Percentiles rank a stretch among this genome's conserved stretches.
These are phyloP conservation scores for Eilema caniola DNA, from an alignment of 2,888 invertebrate species.

Conservation along the genomic window DNA sequence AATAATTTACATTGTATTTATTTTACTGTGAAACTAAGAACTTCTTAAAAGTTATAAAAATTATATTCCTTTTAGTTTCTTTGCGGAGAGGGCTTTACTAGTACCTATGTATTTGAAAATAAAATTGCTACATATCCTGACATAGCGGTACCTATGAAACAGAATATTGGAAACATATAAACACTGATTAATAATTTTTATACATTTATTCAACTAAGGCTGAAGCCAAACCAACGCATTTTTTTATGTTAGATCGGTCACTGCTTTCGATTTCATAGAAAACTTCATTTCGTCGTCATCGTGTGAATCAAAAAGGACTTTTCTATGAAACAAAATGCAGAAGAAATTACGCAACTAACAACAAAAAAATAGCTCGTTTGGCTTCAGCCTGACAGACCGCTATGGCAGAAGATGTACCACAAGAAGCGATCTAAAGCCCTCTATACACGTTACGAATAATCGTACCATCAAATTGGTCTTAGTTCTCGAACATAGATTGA, in stretches of 20 bases:
- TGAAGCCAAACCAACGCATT: no score
- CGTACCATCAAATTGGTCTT: conserved; percentile 25
- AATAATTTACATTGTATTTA: conserved; percentile 83
- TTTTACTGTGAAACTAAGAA: conserved; percentile 83
- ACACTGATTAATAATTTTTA: not conserved
- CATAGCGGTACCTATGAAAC: conserved; percentile 4
- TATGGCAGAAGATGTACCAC: not conserved
- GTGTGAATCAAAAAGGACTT: no score
- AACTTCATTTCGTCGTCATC: no score
- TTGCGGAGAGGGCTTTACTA: conserved; percentile 71
- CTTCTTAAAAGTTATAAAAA: conserved; percentile 79
- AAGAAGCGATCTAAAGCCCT: conserved; percentile 30
- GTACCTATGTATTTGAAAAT: conserved; percentile 39
- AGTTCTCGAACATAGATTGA: conserved; percentile 37
- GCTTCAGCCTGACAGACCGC: not conserved
- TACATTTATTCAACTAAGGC: not conserved
- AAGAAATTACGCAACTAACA: no score
- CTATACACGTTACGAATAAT: conserved; percentile 27
- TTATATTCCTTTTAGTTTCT: conserved; percentile 53
- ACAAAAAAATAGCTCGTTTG: no score
- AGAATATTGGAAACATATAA: not conserved
- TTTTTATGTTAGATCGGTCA: no score
- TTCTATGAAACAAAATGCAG: no score
- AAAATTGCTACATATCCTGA: conserved; percentile 3
- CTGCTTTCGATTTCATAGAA: no score